A percentile compares a stretch with the other conserved stretches of the same genome.
Evolutionary conservation across 2,888 invertebrate genomes (phyloP).

Genomic region (Hylaea fasciaria): DNA sequence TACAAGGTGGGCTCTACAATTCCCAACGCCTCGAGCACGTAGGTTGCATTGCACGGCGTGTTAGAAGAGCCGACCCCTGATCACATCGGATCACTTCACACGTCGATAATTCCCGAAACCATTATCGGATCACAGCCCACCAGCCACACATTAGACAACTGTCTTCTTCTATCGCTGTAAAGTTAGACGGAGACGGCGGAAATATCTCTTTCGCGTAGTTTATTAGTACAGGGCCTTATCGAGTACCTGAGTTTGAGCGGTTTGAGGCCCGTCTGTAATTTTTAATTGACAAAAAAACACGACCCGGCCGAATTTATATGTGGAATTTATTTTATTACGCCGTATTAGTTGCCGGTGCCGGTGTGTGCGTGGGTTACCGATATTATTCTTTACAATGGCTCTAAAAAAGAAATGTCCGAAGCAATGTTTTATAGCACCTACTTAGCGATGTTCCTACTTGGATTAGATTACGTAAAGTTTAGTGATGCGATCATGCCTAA

Average conservation of each 20-base stretch:
- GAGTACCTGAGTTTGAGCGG: constrained; percentile 73
- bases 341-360: constrained; percentile 53
- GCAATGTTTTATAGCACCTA: constrained; percentile 45
- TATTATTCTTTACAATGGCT: constrained; percentile 58
- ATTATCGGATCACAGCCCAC: constrained; percentile 36
- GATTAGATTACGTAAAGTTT: constrained; percentile 39
- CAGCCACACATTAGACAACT: constrained; percentile 4
- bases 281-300: constrained; percentile 83
- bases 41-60: background rate
- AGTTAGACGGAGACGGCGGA: constrained; percentile 37
- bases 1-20: too few relatives aligned
- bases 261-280: constrained; percentile 65
- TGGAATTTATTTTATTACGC: constrained; percentile 81
- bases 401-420: constrained; percentile 49
- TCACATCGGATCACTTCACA: constrained; percentile 42
- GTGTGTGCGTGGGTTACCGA: constrained; percentile 65
- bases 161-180: constrained; percentile 37
- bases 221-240: constrained; percentile 48
- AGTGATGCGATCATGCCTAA: constrained; percentile 13
- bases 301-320: constrained; percentile 74
- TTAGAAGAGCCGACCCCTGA: constrained; percentile 2
- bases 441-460: constrained; percentile 41
- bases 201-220: constrained; percentile 41
- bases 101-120: constrained; percentile 40
- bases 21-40: background rate